Evolutionary conservation across 1,140 invertebrate genomes (phyloP), one percentile per base, ranked within the genome.

Genomic region (Ganaspis sp.): DNA sequence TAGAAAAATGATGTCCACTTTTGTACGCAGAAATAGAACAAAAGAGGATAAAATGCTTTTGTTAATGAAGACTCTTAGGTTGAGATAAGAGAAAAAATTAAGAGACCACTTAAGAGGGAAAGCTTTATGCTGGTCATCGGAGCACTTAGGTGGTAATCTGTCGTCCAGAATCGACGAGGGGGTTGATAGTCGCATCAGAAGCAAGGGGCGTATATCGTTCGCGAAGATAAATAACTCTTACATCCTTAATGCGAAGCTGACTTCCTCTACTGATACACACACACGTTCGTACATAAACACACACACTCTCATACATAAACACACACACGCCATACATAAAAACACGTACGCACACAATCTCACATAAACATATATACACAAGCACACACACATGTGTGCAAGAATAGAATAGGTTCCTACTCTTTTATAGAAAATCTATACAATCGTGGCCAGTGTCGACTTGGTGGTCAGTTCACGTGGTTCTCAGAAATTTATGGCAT

Each of bases 101-200:
- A 83, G 78, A 71, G 73, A 82, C 80, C 82, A 85, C 84, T 86
- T 85, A 85, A 82, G 82, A 69, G 80, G 45, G 42, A n/a, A 45
- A 79, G 76, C 74, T 78, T 83, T 84, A 21, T 54, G 53, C 53
- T 17, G 53, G 53, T 54, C 53, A 54, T 81, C 80, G 70, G 79
- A 79, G 83, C 79, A 86, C 85, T 87, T 84, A 83, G 75, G 80
- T 78, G 45, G 71, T 86, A 86, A 87, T 87, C 82, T 73, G 84
- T 85, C 83, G 77, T 77, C 75, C 80, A 73, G 69, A 5, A 82
- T 76, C 76, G 81, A 74, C 78, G 37, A 76, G 72, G 72, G 74
- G 80, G 54, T 78, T 79, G 74, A 72, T 81, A 72, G 71, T 82
- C 75, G 70, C 70, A 49, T 49, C 12, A 76, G 64, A 69, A 77